Evolutionary conservation across 2,888 invertebrate species (phyloP).

Genomic region (Drosophila longiperda): DNA sequence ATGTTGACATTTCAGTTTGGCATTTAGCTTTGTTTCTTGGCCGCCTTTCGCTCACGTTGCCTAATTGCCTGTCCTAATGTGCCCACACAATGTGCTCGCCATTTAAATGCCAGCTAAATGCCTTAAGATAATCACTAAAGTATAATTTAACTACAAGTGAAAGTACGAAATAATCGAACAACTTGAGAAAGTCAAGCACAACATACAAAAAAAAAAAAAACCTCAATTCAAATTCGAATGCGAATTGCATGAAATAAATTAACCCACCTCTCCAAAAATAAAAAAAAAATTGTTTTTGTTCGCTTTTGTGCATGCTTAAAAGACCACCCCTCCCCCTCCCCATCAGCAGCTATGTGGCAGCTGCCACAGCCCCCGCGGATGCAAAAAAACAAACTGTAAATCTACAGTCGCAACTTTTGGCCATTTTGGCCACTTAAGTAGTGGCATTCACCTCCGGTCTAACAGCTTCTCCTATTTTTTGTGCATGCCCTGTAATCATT

Average conservation of each 20-base stretch:
- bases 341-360: background rate
- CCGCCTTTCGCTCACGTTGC: conserved; percentile 59
- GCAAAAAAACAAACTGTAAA: background rate
- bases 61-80: conserved; percentile 12
- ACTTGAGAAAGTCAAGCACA: conserved; percentile 65
- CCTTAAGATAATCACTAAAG: conserved; percentile 51
- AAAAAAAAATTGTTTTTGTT: conserved; percentile 16
- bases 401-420: conserved; percentile 50
- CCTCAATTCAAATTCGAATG: conserved; percentile 51
- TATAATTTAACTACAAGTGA: conserved; percentile 61
- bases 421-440: conserved; percentile 70
- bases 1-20: conserved; percentile 52
- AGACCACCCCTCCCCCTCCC: conserved; percentile 10
- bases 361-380: background rate
- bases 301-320: conserved; percentile 37
- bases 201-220: background rate
- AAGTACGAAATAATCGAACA: conserved; percentile 69
- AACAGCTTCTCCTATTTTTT: conserved; percentile 45
- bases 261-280: conserved; percentile 3
- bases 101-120: conserved; percentile 61
- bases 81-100: conserved; percentile 45
- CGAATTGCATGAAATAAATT: conserved; percentile 47
- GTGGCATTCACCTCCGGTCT: conserved; percentile 72
- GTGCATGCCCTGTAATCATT: conserved; percentile 28
- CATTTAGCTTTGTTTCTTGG: conserved; percentile 18